phyloP scores from a whole-genome alignment of 2,113 vertebrate genomes.

The Nycticebus coucang region DNA sequence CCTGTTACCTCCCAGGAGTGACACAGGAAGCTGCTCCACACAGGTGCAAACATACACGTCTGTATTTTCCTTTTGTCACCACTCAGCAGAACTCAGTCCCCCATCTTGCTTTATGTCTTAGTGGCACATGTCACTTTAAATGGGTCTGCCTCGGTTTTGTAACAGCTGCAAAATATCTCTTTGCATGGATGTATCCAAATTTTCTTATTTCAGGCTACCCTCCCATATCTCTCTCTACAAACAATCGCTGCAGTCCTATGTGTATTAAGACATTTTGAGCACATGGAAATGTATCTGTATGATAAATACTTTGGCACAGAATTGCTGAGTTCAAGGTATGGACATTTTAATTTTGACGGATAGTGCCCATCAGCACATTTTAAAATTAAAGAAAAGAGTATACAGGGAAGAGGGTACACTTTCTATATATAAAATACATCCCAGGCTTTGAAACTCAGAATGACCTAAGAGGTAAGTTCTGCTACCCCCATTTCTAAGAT shows the following conservation, averaged over 20 bases:
- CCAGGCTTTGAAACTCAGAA: background rate
- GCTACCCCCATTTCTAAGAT: background rate
- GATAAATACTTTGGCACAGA: background rate
- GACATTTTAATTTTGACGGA: rapidly evolving
- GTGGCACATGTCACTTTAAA: rapidly evolving
- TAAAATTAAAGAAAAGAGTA: background rate
- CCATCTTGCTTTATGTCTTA: background rate
- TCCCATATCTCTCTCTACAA: background rate
- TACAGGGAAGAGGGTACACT: rapidly evolving
- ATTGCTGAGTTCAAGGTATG: background rate
- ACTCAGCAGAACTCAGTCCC: background rate
- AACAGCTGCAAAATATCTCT: background rate
- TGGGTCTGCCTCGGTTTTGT: background rate
- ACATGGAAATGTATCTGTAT: rapidly evolving
- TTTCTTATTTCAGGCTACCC: background rate
- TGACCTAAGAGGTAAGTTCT: background rate
- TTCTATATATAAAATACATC: rapidly evolving
- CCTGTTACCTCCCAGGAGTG: background rate
- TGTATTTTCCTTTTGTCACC: background rate
- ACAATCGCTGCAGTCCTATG: background rate
- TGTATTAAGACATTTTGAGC: background rate
- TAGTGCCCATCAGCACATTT: rapidly evolving
- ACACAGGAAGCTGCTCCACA: rapidly evolving
- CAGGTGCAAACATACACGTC: rapidly evolving
- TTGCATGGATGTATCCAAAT: background rate